These are phyloP conservation scores for Cinara cedri DNA, from an alignment of 2,888 invertebrate genomes.

Conservation along the genomic window DNA sequence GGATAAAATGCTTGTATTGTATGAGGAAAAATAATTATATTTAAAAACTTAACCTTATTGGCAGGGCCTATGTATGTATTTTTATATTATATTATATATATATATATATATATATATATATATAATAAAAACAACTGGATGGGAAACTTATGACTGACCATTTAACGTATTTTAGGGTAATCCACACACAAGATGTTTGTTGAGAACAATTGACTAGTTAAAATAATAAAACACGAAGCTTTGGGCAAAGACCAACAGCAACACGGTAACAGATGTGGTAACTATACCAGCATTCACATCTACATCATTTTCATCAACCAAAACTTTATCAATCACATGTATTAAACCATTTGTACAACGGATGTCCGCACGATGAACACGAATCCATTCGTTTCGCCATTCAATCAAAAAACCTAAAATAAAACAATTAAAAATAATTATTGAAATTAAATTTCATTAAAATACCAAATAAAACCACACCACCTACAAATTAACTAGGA, in stretches of 20 bases:
- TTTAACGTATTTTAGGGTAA: constrained; percentile 31
- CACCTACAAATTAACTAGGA: no score
- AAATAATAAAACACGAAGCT: constrained; percentile 27
- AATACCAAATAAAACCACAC: no score
- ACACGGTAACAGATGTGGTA: not conserved
- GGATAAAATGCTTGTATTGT: constrained; percentile 10
- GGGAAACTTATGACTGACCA: constrained; percentile 31
- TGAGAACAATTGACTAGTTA: constrained; percentile 51
- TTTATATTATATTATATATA: no score
- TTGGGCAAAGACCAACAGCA: constrained; percentile 40
- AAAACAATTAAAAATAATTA: constrained; percentile 56
- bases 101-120: no score
- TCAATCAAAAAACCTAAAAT: constrained; percentile 79
- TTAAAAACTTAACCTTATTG: constrained; percentile 14
- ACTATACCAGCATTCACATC: constrained; percentile 63
- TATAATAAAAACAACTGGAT: constrained; percentile 26
- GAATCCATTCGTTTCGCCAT: constrained; percentile 84
- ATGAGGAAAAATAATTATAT: constrained; percentile 21
- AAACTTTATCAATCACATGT: constrained; percentile 89
- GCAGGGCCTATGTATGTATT: constrained; percentile 17
- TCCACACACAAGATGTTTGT: constrained; percentile 34
- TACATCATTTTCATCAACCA: constrained; percentile 82
- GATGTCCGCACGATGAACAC: constrained; percentile 88
- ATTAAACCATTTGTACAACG: constrained; percentile 95
- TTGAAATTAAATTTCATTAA: no score